Base-by-base conservation (phyloP, 1,140 invertebrate species). In the Melitaea cinxia region DNA sequence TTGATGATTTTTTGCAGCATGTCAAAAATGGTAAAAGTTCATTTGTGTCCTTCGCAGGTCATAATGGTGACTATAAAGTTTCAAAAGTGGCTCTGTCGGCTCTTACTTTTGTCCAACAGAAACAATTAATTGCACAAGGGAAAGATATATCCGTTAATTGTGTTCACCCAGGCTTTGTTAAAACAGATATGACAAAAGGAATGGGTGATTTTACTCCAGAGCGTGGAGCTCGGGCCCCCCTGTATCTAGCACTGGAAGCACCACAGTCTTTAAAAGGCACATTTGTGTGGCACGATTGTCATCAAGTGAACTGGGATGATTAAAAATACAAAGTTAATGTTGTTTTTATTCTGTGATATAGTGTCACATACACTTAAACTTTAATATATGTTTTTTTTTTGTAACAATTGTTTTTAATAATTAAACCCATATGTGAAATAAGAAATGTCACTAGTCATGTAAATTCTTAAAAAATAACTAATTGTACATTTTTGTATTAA, bases 81-180 rank as follows among this genome's bases (percentile, higher is more conserved):
- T 96, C 95, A 7, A 97, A 97, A 91, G 93, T 96, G 19, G 95
- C 93, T 2, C 85, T 96, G 23, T 94, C 92, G 50, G 94, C 94
- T 21, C 79, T 96, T 67, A 93, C 94, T 15, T 91, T 93, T 72
- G 93, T 95, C 26, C 95, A 96, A 69, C 94, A 95, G 60, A 84
- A 91, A 68, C 81, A 93, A 58, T 93, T 96, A 70, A 88, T 91
- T 65, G 68, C 83, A 65, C 78, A 86, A 75, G 84, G 85, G 45
- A 93, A 93, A 78, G 93, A 95, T 75, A 92, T 95, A 68, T 91
- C 95, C 17, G 91, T 96, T 1, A 96, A 95, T 85, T 91, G 92
- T 80, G 94, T 95, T 58, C 93, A 94, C 83, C 94, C 94, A 23
- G 94, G 93, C 12, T 95, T 95, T 88, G 95, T 96, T 1, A 93